Percentiles rank a stretch among this genome's conserved stretches.
phyloP scores from a whole-genome alignment of 1,140 invertebrate genomes.

The Aphaenogaster floridana region DNA sequence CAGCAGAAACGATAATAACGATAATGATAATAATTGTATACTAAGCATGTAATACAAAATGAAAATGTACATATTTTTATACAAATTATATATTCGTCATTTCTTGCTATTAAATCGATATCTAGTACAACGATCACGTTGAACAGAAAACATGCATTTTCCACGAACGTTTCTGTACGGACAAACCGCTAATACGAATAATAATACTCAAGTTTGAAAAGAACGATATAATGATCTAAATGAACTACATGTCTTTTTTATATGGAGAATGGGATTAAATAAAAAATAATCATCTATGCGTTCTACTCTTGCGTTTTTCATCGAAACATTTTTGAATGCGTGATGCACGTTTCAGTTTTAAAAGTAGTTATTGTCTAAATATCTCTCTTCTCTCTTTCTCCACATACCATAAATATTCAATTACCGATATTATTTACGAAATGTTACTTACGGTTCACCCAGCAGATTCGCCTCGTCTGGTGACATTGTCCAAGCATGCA shows the following conservation, averaged over 20 bases:
- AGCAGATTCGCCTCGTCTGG: neutral
- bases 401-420: neutral
- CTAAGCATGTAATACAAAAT: conserved; percentile 65
- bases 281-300: neutral
- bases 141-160: conserved; percentile 33
- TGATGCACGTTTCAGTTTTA: neutral
- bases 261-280: conserved; percentile 1
- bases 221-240: neutral
- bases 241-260: neutral
- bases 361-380: neutral
- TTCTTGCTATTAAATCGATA: conserved; percentile 68
- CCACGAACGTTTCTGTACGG: conserved; percentile 28
- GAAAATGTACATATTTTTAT: conserved; percentile 79
- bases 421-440: conserved; percentile 25
- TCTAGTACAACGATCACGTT: conserved; percentile 65
- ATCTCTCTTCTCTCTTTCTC: neutral
- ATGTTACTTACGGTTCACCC: conserved; percentile 1
- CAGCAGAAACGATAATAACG: conserved; percentile 40
- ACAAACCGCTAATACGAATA: conserved; percentile 26
- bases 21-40: conserved; percentile 67
- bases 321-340: neutral
- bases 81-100: conserved; percentile 63
- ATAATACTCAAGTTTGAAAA: conserved; percentile 23
- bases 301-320: conserved; percentile 22
- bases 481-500: neutral